These are phyloP conservation scores for Limnothrissa miodon DNA, from an alignment of 2,113 vertebrate species.

Conservation along the genomic window DNA sequence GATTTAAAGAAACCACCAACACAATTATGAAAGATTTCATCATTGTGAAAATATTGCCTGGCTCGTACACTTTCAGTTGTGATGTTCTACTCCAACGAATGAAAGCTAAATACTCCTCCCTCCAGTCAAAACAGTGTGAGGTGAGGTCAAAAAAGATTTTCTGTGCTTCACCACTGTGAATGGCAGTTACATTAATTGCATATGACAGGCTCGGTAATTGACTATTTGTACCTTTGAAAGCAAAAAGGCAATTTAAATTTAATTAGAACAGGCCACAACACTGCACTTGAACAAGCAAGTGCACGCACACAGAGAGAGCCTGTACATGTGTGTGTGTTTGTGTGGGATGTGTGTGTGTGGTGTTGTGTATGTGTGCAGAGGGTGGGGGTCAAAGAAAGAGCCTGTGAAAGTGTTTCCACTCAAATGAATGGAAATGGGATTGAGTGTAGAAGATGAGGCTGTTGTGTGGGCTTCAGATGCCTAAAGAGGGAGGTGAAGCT, in stretches of 20 bases:
- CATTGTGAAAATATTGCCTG: neutral
- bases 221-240: neutral
- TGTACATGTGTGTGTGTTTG: neutral
- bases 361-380: no score
- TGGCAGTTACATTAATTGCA: neutral
- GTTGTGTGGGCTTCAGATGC: neutral
- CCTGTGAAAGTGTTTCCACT: neutral
- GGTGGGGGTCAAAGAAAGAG: neutral
- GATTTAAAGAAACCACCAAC: neutral
- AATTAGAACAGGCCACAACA: neutral
- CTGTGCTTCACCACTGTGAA: neutral
- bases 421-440: neutral
- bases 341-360: no score
- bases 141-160: neutral
- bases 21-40: neutral
- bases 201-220: neutral
- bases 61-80: neutral
- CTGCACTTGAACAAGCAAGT: neutral
- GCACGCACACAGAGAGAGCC: neutral
- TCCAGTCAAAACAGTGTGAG: neutral
- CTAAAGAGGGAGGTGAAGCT: neutral
- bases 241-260: neutral
- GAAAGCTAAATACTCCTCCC: neutral
- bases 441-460: neutral
- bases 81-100: neutral